Base-by-base conservation (phyloP, 2,888 invertebrate species). In the Megamerina dolium region DNA sequence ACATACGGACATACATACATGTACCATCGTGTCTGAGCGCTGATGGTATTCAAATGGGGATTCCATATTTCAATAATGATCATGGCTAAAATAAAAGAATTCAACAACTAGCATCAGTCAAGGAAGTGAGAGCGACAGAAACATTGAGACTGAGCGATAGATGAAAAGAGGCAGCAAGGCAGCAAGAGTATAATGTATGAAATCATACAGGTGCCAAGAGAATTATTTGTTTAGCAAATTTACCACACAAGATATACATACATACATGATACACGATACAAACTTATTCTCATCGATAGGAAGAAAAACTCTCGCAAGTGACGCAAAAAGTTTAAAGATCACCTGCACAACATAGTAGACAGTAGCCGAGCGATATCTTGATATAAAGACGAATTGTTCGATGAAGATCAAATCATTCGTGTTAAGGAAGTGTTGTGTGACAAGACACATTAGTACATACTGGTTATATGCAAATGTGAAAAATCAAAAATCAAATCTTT, bases 361-460 rank as follows among this genome's bases (percentile, higher is more conserved):
- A 10, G n/a, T n/a, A n/a, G 10, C 6, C 23, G 23, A 8, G 23
- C 23, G 23, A 6, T 8, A 23, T 10, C 10, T 23, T 23, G 36
- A 49, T 62, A 62, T 62, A 62, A 62, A 63, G 59, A 48, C 56
- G 48, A 50, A 52, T 48, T 52, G 23, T 48, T 49, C 32, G 43
- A 39, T 48, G 43, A 43, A 45, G 46, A 45, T 48, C 51, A 50
- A 59, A 49, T 49, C 60, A 62, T 55, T 62, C 64, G 60, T 56
- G 55, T 49, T 49, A 61, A 59, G 60, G 51, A 59, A 59, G 51
- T 57, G 54, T 53, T 50, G 49, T n/a, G n/a, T n/a, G n/a, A n/a
- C n/a, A n/a, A n/a, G n/a, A n/a, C n/a, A n/a, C n/a, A n/a, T n/a
- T n/a, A n/a, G n/a, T n/a, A n/a, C n/a, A n/a, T n/a, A n/a, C n/a